A percentile compares a stretch with the other conserved stretches of the same genome.
phyloP scores from a whole-genome alignment of 2,888 invertebrate species.

The Tinea pellionella region DNA sequence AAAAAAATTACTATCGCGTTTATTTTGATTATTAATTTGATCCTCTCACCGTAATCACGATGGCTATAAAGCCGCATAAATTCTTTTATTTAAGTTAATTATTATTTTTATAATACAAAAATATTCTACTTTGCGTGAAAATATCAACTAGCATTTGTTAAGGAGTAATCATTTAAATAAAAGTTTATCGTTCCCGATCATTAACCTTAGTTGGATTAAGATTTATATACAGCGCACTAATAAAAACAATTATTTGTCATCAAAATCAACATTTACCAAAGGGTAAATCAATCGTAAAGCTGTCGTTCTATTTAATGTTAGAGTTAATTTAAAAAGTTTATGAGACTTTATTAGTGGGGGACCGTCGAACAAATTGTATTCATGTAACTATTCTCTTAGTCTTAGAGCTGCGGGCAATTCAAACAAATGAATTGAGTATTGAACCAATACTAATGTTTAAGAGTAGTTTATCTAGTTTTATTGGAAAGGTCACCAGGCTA shows the following conservation, averaged over 20 bases:
- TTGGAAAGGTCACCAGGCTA: not conserved
- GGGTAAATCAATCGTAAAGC: not conserved
- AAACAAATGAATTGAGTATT: not conserved
- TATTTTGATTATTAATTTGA: no score
- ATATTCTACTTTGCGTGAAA: no score
- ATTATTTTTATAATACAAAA: no score
- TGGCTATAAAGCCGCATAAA: no score
- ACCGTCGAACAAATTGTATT: conserved; percentile 1
- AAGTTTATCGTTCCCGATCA: not conserved
- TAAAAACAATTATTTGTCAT: not conserved
- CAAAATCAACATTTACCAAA: not conserved
- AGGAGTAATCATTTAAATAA: not conserved
- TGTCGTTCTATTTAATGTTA: not conserved
- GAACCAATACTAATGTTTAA: not conserved
- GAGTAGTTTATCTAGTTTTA: not conserved
- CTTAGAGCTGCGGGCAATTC: not conserved
- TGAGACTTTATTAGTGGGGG: not conserved
- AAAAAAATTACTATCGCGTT: no score
- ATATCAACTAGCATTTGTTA: no score
- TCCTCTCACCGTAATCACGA: no score
- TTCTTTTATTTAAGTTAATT: no score
- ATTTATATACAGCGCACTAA: not conserved
- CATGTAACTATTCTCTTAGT: not conserved
- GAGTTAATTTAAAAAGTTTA: conserved; percentile 1
- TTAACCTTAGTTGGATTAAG: not conserved